Evolutionary conservation across 2,113 vertebrate genomes (phyloP), one percentile per base, ranked within the genome.

Genomic region (Fulica atra): DNA sequence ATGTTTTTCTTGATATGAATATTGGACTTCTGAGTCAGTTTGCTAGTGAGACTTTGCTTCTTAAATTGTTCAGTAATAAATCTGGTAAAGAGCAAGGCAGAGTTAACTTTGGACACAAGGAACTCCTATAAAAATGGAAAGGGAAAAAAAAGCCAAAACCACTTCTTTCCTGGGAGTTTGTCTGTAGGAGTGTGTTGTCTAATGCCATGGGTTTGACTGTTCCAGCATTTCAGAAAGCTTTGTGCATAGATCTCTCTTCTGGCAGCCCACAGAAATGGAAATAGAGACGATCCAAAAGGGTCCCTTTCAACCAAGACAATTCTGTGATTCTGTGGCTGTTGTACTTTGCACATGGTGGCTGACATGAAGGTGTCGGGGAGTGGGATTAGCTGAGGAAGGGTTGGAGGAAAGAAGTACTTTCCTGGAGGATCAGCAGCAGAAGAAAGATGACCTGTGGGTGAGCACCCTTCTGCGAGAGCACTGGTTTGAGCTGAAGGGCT

Each of bases 1-100:
- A 38, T 66, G 19, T 60, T 83, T 92, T 84, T 65, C 38, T 84
- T 85, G 3, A 40, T n/a, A 12, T 3, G 8, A 25, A 51, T 74
- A 3, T 57, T 76, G 21, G 35, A 78, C 11, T 68, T 64, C 10
- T 29, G 14, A 82, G 44, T 65, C 29, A 53, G 33, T 60, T 81
- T 88, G 38, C 24, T 69, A n/a, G 18, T 88, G 38, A 93, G 77
- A 54, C 71, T 88, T 86, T 78, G 31, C 46, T 70, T 66, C 20
- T 84, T 29, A 53, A 20, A 28, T 86, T 81, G 38, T 81, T n/a
- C 50, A 28, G 17, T 76, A 89, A 31, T 71, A 60, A 60, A 46
- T 79, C 14, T 70, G 40, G 42, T 81, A 64, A 57, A 57, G 36
- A 88, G 23, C 44, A 86, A 80, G 21, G 44, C 15, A 65, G 4